These are phyloP conservation scores for Aphaenogaster ashmeadi DNA, from an alignment of 1,140 invertebrate genomes.

Conservation along the genomic window DNA sequence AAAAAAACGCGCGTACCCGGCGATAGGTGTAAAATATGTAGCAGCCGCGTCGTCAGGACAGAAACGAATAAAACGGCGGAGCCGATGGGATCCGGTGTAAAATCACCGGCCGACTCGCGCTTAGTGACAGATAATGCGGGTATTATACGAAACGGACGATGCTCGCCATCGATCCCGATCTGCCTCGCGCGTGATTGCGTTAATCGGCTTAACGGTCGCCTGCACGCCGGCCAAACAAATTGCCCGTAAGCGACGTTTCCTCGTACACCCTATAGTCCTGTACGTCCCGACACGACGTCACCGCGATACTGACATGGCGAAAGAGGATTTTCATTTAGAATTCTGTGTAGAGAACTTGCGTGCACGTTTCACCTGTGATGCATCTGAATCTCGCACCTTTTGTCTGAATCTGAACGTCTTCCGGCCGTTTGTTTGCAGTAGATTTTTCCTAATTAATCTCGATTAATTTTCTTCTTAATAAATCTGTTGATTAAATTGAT, in stretches of 20 bases:
- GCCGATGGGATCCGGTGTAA: conserved; percentile 18
- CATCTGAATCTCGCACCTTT: conserved; percentile 32
- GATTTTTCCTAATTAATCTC: neutral
- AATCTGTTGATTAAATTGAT: neutral
- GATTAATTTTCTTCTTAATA: neutral
- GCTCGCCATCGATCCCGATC: conserved; percentile 73
- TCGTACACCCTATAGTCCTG: conserved; percentile 42
- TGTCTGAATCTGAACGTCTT: neutral
- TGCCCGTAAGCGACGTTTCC: conserved; percentile 70
- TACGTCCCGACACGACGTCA: conserved; percentile 38
- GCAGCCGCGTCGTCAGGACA: conserved; percentile 10
- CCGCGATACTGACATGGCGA: conserved; percentile 49
- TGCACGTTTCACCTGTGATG: conserved; percentile 14
- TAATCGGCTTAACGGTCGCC: conserved; percentile 77
- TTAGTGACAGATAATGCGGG: conserved; percentile 75
- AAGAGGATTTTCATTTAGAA: conserved; percentile 65
- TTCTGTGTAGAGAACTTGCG: neutral
- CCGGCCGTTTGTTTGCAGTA: too few species aligned
- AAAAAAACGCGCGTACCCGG: conserved; percentile 1
- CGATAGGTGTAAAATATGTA: conserved; percentile 65
- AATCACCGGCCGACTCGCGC: conserved; percentile 47
- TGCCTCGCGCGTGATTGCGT: conserved; percentile 72
- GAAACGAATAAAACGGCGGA: conserved; percentile 55
- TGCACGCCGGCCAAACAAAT: conserved; percentile 72
- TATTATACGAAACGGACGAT: conserved; percentile 73